These are phyloP conservation scores for Xestia rhomboidea DNA, from an alignment of 2,888 invertebrate genomes.

Conservation along the genomic window DNA sequence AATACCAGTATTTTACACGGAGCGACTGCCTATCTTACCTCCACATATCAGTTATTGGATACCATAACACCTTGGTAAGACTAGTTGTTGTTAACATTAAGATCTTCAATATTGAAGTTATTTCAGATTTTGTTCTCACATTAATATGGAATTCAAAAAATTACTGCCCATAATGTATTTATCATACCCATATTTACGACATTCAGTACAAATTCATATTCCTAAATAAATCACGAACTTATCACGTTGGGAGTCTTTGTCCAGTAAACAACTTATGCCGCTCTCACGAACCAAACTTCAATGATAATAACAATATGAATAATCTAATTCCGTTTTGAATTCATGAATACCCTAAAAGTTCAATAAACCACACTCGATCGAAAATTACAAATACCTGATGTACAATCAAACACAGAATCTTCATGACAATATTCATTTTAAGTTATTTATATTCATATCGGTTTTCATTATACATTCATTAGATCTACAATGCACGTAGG, in stretches of 20 bases:
- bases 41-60: background rate
- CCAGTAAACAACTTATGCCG: constrained; percentile 10
- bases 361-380: constrained; percentile 56
- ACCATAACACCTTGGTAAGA: background rate
- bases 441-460: constrained; percentile 70
- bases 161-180: constrained; percentile 20
- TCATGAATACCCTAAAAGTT: constrained; percentile 59
- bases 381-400: constrained; percentile 62
- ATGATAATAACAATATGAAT: constrained; percentile 56
- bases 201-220: constrained; percentile 36
- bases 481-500: constrained; percentile 76
- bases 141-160: background rate
- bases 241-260: constrained; percentile 43
- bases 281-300: constrained; percentile 52
- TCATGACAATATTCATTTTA: constrained; percentile 62
- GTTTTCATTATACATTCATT: constrained; percentile 75
- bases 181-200: constrained; percentile 39
- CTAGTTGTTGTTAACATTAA: background rate
- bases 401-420: constrained; percentile 65
- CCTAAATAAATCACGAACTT: constrained; percentile 48
- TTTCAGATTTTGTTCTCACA: background rate
- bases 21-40: background rate
- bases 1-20: background rate
- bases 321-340: constrained; percentile 58
- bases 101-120: background rate